phyloP scores from a whole-genome alignment of 2,113 vertebrate genomes.

The Saimiri boliviensis region DNA sequence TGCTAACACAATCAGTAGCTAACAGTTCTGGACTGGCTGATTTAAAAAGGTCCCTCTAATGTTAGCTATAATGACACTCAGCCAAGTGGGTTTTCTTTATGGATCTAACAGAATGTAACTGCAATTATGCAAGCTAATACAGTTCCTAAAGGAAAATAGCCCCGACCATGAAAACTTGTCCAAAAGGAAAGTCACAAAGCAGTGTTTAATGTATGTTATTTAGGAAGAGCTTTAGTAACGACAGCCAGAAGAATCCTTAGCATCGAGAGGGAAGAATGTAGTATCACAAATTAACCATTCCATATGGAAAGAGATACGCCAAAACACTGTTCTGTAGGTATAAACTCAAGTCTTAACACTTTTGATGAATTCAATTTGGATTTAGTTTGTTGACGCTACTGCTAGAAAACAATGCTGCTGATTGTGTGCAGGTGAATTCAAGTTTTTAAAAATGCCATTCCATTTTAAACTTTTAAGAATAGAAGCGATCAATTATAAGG shows the following conservation, averaged over 20 bases:
- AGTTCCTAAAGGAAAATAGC: neutral
- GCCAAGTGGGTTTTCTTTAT: neutral
- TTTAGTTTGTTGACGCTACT: neutral
- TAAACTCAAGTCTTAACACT: slow-evolving; percentile 18
- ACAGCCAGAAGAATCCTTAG: neutral
- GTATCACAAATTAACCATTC: neutral
- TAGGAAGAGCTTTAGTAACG: neutral
- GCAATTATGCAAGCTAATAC: neutral
- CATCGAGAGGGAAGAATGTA: neutral
- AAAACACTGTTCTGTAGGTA: neutral
- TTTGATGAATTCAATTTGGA: neutral
- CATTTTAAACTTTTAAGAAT: neutral
- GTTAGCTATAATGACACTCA: neutral
- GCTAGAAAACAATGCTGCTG: neutral
- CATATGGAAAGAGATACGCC: neutral
- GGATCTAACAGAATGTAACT: neutral
- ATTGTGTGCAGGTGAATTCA: neutral
- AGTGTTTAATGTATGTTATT: neutral
- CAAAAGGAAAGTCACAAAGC: neutral
- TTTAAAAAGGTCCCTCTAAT: neutral
- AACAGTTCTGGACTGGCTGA: neutral
- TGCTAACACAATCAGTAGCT: neutral
- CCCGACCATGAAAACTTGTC: neutral
- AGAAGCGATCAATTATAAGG: neutral
- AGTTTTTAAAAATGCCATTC: neutral